Evolutionary conservation across 2,113 vertebrate species (phyloP).

Genomic region (Antechinus stuartii): DNA sequence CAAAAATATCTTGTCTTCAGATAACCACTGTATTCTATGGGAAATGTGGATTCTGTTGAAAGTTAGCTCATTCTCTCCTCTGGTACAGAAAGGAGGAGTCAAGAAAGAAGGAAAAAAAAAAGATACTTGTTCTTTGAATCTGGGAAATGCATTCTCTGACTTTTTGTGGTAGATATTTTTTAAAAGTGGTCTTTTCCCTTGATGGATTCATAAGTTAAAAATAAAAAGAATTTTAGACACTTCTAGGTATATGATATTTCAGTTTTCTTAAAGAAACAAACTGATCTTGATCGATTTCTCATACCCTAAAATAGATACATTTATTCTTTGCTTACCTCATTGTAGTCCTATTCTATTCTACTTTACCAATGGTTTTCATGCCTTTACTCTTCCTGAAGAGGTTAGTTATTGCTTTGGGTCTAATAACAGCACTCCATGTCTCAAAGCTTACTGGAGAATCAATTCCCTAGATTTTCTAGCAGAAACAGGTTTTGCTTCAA

Average conservation of each 20-base stretch:
- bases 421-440: background rate
- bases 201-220: background rate
- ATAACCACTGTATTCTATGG: background rate
- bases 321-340: background rate
- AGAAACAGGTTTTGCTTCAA: background rate
- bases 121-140: background rate
- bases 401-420: background rate
- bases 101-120: background rate
- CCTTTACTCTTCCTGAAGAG: background rate
- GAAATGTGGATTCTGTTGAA: background rate
- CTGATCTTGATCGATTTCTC: background rate
- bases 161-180: background rate
- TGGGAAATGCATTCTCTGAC: background rate
- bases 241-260: background rate
- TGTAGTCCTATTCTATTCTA: background rate
- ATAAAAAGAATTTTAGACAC: background rate
- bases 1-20: background rate
- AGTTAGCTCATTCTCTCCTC: background rate
- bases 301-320: background rate
- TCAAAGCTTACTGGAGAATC: conserved; percentile 26
- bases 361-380: background rate
- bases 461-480: conserved; percentile 26
- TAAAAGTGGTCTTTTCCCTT: background rate
- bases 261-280: background rate
- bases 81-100: background rate